Base-by-base conservation (phyloP, 92 coral and sea anemone species). In the Anthopleura xanthogrammica region DNA sequence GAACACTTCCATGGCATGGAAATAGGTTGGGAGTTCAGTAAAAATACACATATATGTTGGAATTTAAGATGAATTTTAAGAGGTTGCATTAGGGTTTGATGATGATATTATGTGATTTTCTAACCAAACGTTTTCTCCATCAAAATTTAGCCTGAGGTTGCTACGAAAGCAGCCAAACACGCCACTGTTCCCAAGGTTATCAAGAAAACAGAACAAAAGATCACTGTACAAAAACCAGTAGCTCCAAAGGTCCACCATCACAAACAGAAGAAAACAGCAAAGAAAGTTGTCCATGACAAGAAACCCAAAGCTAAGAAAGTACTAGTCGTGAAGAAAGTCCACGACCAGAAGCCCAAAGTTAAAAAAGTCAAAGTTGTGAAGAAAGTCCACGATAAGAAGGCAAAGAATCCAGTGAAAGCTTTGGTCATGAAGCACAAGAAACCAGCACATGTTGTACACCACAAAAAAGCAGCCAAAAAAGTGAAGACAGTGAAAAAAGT, bases 281-380 rank as follows among this genome's bases (percentile, higher is more conserved):
- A 83, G 75, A 86, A 79, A 29, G 80, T 81, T 41, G 76, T 56
- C 3, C 76, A 16, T 5, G 62, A 84, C 7, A 82, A 86, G 76
- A 86, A 86, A 78, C 76, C 78, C 7, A 73, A 22, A 29, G 72
- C 24, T 22, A 85, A 78, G 24, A 79, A 86, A 76, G 79, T 75
- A 52, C 65, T 52, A 52, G 29, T 5, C 5, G 65, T 52, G 20
- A 55, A 74, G 52, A 76, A 74, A 41, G 55, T 40, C 54, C 73
- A 83, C 43, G 80, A 71, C 65, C 72, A 65, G 77, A 72, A 66
- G 40, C 16, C 40, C 42, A 82, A 23, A 24, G 60, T 36, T n/a
- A 82, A 71, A 22, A 78, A 82, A 76, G 75, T 75, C 16, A 24
- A 46, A n/a, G 46, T 1, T 5, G 43, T 50, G 17, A 54, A 72